These are phyloP conservation scores for Acheta domesticus DNA, from an alignment of 2,888 invertebrate genomes.

Conservation along the genomic window DNA sequence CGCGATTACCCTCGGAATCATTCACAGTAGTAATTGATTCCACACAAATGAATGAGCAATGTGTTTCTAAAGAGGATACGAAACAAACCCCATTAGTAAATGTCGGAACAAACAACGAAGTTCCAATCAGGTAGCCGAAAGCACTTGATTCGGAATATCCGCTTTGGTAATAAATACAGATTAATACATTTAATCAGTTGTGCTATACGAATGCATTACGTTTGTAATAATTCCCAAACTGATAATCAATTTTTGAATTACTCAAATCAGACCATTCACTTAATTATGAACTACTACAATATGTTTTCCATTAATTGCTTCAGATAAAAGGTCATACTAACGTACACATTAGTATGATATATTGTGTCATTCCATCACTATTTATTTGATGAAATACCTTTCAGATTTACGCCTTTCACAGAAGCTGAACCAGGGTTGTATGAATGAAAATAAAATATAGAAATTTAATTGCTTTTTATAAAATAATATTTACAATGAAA, in stretches of 20 bases:
- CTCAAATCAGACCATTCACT: background rate
- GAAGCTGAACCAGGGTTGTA: too few species aligned
- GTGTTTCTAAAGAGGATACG: too few species aligned
- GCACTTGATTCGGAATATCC: background rate
- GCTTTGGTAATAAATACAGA: background rate
- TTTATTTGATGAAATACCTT: background rate
- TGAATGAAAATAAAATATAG: too few species aligned
- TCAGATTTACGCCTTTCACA: background rate
- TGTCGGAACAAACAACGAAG: too few species aligned
- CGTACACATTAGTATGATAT: background rate
- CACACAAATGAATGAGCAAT: too few species aligned
- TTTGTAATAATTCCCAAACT: background rate
- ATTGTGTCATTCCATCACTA: background rate
- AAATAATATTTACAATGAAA: too few species aligned
- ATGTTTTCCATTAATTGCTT: background rate
- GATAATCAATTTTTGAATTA: background rate
- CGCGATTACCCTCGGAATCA: too few species aligned
- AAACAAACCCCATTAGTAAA: too few species aligned
- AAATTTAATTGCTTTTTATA: too few species aligned
- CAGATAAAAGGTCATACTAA: background rate
- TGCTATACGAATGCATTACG: background rate
- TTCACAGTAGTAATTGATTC: too few species aligned
- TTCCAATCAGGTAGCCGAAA: background rate
- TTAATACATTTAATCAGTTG: background rate
- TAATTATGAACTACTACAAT: background rate